Conservation (phyloP, 2,113 vertebrate genomes). For the Bolborhynchus lineola region DNA sequence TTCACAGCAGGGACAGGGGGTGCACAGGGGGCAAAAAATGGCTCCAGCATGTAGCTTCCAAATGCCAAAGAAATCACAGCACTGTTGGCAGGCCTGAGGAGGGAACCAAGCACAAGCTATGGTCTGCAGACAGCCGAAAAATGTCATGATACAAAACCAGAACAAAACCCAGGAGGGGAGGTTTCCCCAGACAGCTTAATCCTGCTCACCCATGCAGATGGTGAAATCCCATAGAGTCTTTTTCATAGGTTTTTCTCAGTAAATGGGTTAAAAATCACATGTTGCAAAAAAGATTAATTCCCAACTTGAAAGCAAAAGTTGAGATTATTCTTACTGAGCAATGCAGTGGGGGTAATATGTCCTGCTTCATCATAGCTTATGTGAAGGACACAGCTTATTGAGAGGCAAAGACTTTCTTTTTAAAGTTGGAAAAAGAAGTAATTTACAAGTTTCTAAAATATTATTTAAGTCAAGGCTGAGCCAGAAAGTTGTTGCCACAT, state of each 20-base stretch:
- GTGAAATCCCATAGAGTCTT: background rate
- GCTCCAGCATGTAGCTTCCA: constrained; percentile 86
- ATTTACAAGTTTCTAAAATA: background rate
- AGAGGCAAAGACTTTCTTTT: background rate
- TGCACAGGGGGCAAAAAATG: constrained; percentile 81
- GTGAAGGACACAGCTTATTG: background rate
- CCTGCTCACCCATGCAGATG: background rate
- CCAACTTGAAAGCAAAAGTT: background rate
- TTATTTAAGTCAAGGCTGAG: background rate
- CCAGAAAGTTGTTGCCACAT: background rate
- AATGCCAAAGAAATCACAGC: constrained; percentile 84
- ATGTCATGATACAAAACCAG: background rate
- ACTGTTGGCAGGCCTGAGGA: constrained; percentile 79
- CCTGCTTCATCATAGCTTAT: background rate
- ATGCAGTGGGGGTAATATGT: background rate
- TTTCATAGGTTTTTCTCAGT: background rate
- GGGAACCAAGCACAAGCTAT: background rate
- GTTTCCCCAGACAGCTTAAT: background rate
- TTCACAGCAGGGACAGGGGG: constrained; percentile 77
- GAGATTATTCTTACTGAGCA: background rate
- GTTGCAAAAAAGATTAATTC: background rate
- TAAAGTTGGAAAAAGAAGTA: background rate
- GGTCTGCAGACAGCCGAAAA: background rate
- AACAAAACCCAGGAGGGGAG: background rate
- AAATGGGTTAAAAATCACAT: background rate